Conservation (phyloP, 2,888 invertebrate species). For the Cantharis nigra region DNA sequence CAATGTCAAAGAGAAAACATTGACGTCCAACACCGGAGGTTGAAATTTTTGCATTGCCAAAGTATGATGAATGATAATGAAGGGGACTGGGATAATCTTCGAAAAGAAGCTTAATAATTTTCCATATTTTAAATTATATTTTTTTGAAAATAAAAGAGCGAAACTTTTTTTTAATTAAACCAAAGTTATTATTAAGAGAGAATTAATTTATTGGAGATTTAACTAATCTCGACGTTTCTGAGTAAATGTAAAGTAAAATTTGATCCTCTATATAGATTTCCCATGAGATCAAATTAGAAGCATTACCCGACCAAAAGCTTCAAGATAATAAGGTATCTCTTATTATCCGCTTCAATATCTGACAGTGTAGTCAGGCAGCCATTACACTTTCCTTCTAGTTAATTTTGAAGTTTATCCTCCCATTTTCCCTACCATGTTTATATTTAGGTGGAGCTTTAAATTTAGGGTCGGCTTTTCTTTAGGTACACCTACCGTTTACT, state of each 20-base stretch:
- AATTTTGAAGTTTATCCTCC: conserved; percentile 47
- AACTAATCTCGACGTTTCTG: conserved; percentile 7
- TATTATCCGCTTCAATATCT: conserved; percentile 53
- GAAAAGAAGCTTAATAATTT: neutral
- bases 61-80: no score
- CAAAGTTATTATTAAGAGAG: neutral
- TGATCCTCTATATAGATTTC: conserved; percentile 35
- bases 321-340: conserved; percentile 55
- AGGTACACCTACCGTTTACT: conserved; percentile 23
- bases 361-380: conserved; percentile 51
- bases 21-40: no score
- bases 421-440: conserved; percentile 34
- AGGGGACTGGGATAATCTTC: no score
- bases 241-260: conserved; percentile 21
- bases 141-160: neutral
- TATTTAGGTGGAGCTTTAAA: conserved; percentile 23
- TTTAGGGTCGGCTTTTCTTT: conserved; percentile 25
- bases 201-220: conserved; percentile 8
- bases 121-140: neutral
- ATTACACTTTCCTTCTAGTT: conserved; percentile 51
- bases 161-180: neutral
- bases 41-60: no score
- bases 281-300: conserved; percentile 55
- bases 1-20: no score
- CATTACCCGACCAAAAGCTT: conserved; percentile 52